phyloP scores from a whole-genome alignment of 1,140 invertebrate species.

The Akabosia matsudoensis region DNA sequence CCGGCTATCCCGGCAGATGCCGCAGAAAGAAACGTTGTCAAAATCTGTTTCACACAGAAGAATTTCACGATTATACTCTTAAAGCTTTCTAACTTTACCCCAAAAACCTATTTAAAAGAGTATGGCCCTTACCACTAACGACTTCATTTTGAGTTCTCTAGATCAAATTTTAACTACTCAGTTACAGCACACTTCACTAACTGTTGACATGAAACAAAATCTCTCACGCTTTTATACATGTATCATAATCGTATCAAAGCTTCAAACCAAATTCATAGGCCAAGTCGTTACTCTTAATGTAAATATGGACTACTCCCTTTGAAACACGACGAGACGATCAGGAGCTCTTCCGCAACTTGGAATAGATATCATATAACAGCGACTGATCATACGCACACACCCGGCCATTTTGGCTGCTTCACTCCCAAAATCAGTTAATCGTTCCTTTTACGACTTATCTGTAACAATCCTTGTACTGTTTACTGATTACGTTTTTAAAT shows the following conservation, averaged over 20 bases:
- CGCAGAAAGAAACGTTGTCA: slow-evolving; percentile 12
- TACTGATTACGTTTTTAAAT: too few relatives aligned
- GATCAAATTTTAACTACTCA: background rate
- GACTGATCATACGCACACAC: too few relatives aligned
- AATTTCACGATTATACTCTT: too few relatives aligned
- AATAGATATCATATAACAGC: background rate
- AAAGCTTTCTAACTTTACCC: background rate
- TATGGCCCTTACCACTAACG: slow-evolving; percentile 3
- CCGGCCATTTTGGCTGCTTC: too few relatives aligned
- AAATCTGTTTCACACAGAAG: too few relatives aligned
- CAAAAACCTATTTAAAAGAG: background rate
- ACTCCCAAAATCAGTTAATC: too few relatives aligned
- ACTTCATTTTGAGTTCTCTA: slow-evolving; percentile 3
- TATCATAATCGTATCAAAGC: background rate
- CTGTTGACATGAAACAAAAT: background rate
- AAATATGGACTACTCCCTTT: too few relatives aligned
- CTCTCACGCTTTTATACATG: background rate
- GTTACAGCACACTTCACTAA: background rate
- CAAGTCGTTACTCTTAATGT: too few relatives aligned
- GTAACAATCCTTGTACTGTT: too few relatives aligned
- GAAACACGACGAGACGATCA: too few relatives aligned
- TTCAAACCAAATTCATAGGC: background rate
- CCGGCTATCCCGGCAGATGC: slow-evolving; percentile 8
- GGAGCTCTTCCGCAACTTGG: background rate
- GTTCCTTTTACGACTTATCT: too few relatives aligned